Conservation (phyloP, 2,888 invertebrate species). For the Esperia sulphurella region DNA sequence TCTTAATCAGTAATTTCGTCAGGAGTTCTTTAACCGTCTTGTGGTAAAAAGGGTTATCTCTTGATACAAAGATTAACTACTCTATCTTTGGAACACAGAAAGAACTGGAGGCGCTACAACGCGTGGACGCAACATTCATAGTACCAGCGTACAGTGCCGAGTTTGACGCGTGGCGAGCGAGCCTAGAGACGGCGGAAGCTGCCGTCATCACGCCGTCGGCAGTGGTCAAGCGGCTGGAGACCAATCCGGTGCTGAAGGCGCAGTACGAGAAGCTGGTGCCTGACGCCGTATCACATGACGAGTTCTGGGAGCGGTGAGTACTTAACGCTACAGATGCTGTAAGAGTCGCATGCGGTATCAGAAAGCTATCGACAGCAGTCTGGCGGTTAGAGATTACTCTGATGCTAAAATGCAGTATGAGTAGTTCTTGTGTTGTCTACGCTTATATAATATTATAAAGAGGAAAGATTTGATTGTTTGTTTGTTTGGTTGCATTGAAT, state of each 20-base stretch:
- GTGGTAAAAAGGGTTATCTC: no score
- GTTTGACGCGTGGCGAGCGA: conserved; percentile 65
- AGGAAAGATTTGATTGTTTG: no score
- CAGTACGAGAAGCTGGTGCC: conserved; percentile 85
- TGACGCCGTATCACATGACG: conserved; percentile 83
- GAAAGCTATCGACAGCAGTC: no score
- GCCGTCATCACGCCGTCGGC: conserved; percentile 35
- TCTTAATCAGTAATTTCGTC: no score
- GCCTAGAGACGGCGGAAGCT: conserved; percentile 38
- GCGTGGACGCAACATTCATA: conserved; percentile 85
- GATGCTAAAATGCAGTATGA: no score
- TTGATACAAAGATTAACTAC: not conserved
- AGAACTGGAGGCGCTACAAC: conserved; percentile 84
- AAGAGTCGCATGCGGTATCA: no score
- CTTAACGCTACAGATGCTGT: not conserved
- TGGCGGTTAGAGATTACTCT: no score
- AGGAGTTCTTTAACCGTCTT: no score
- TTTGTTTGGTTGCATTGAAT: no score
- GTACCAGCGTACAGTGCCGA: conserved; percentile 81
- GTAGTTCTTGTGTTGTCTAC: no score
- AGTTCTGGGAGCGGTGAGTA: conserved; percentile 87
- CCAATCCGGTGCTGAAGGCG: conserved; percentile 71
- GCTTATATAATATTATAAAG: no score
- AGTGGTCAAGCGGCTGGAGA: conserved; percentile 40
- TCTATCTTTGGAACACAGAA: conserved; percentile 63